A percentile compares a stretch with the other conserved stretches of the same genome.
Conservation (phyloP, 2,888 invertebrate species). For the Sphaerophoria taeniata region DNA sequence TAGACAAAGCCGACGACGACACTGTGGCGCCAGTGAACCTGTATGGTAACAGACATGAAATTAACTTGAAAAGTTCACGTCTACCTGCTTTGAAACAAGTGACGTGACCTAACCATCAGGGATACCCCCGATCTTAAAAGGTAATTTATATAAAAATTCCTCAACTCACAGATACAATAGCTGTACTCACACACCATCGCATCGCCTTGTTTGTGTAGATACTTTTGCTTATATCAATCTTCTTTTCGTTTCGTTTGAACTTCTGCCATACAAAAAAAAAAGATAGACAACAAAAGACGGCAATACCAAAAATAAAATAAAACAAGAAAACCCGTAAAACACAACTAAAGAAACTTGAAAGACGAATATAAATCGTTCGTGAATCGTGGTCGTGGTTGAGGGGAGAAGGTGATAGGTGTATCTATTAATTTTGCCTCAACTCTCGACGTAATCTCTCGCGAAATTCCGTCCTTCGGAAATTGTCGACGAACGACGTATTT, state of each 20-base stretch:
- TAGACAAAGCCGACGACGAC: slow-evolving; percentile 5
- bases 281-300: slow-evolving; percentile 37
- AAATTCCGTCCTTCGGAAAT: slow-evolving; percentile 68
- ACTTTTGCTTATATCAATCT: slow-evolving; percentile 20
- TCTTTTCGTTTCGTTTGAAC: not conserved
- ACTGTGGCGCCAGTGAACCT: slow-evolving; percentile 61
- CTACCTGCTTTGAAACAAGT: slow-evolving; percentile 50
- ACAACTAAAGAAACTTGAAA: not conserved
- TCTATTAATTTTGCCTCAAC: slow-evolving; percentile 50
- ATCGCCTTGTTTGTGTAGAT: not conserved
- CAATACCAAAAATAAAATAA: not conserved
- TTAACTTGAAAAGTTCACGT: slow-evolving; percentile 52
- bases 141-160: slow-evolving; percentile 36
- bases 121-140: slow-evolving; percentile 61
- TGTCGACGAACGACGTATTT: slow-evolving; percentile 59
- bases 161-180: slow-evolving; percentile 17
- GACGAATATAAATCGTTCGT: not conserved
- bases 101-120: slow-evolving; percentile 65
- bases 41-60: slow-evolving; percentile 53
- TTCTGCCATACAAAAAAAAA: not conserved
- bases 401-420: slow-evolving; percentile 1
- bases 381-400: not conserved
- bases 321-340: slow-evolving; percentile 12
- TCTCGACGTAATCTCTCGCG: slow-evolving; percentile 67
- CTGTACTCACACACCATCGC: not conserved